Evolutionary conservation across 64 coral and sea anemone genomes (phyloP).

Genomic region (Hydrozoanthus tunicans): DNA sequence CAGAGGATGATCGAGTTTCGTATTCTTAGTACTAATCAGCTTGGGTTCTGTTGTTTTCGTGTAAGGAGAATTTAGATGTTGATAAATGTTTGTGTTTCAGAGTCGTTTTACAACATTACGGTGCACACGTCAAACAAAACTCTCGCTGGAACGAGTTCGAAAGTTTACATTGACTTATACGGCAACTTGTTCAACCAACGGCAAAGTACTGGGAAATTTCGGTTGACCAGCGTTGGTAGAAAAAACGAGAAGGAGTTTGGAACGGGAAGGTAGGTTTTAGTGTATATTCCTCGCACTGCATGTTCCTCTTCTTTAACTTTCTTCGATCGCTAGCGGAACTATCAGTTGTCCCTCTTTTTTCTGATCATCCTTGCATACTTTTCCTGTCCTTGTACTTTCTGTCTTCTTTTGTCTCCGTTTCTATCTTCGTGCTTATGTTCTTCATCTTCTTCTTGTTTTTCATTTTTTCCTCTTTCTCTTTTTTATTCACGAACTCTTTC

Average conservation of each 20-base stretch:
- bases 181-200: conserved; percentile 19
- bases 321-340: too few species aligned
- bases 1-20: too few species aligned
- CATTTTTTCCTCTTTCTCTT: too few species aligned
- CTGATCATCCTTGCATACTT: too few species aligned
- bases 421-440: too few species aligned
- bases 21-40: not conserved
- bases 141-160: conserved; percentile 26
- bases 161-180: conserved; percentile 33
- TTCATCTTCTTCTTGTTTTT: too few species aligned
- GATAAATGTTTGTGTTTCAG: not conserved
- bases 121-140: conserved; percentile 30
- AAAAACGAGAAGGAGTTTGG: conserved; percentile 10
- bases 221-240: conserved; percentile 4
- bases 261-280: not conserved
- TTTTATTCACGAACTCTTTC: too few species aligned
- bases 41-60: not conserved
- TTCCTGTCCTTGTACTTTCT: too few species aligned
- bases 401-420: too few species aligned
- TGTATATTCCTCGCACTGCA: too few species aligned
- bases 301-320: too few species aligned
- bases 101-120: conserved; percentile 46
- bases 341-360: too few species aligned
- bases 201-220: conserved; percentile 37
- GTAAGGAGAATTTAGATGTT: not conserved